Evolutionary conservation across 1,140 invertebrate genomes (phyloP).

Genomic region (Lithobius niger): DNA sequence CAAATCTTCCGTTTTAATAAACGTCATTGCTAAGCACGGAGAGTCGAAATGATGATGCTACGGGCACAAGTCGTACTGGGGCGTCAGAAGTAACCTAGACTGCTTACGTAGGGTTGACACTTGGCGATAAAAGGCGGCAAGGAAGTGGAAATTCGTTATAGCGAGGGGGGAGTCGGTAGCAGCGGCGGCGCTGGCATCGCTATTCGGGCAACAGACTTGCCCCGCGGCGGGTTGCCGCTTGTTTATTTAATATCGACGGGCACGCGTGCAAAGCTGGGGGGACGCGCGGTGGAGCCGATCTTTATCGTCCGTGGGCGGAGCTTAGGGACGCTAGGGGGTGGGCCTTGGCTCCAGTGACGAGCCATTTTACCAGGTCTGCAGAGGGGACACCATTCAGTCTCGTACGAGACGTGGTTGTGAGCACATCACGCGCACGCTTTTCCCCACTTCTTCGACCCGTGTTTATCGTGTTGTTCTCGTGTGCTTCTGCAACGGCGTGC

Average conservation of each 20-base stretch:
- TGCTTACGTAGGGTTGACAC: too few species aligned
- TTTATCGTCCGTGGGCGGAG: conserved; percentile 2
- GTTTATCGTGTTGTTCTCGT: background rate
- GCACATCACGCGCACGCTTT: background rate
- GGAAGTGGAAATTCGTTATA: background rate
- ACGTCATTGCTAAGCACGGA: too few species aligned
- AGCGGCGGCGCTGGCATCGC: background rate
- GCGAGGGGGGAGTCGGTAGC: background rate
- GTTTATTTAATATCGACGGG: conserved; percentile 7
- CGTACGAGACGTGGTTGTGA: background rate
- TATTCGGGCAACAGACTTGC: background rate
- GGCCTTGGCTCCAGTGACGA: background rate
- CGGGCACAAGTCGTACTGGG: too few species aligned
- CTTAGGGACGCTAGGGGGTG: background rate
- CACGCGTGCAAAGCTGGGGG: background rate
- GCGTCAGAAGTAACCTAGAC: too few species aligned
- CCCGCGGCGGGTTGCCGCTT: background rate
- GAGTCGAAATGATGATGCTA: background rate
- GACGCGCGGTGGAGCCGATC: background rate
- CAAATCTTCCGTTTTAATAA: too few species aligned
- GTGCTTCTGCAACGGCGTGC: background rate
- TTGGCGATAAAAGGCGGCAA: background rate
- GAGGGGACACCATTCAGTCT: background rate
- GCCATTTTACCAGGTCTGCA: background rate
- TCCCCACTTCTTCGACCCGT: background rate